Conservation (phyloP, 2,797 vertebrate genomes). For the Gymnocypris eckloni region DNA sequence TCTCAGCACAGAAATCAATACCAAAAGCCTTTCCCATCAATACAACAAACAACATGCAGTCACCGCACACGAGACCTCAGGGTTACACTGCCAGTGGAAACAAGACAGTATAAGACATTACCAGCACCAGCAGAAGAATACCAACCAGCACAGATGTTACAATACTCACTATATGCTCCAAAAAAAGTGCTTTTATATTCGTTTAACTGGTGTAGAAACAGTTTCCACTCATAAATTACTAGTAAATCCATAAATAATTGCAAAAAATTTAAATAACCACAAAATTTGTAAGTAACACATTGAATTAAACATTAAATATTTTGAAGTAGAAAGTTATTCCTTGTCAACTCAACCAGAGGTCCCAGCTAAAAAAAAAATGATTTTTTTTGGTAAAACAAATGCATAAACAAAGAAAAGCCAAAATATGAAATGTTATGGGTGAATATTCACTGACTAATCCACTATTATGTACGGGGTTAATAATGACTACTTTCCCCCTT, state of each 20-base stretch:
- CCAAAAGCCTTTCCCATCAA: constrained; percentile 49
- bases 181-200: neutral
- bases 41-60: constrained; percentile 42
- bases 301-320: no score
- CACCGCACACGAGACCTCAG: constrained; percentile 6
- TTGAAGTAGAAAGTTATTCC: no score
- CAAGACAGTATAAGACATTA: neutral
- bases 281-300: no score
- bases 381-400: no score
- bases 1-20: constrained; percentile 56
- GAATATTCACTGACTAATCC: neutral
- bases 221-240: neutral
- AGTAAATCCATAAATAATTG: neutral
- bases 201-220: neutral
- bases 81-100: neutral
- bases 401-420: neutral
- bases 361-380: no score
- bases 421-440: neutral
- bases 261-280: neutral
- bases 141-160: neutral
- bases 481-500: neutral
- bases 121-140: neutral
- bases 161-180: neutral
- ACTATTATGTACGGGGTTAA: neutral
- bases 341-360: no score